Base-by-base conservation (phyloP, 1,140 invertebrate species). In the Trichonephila inaurata region DNA sequence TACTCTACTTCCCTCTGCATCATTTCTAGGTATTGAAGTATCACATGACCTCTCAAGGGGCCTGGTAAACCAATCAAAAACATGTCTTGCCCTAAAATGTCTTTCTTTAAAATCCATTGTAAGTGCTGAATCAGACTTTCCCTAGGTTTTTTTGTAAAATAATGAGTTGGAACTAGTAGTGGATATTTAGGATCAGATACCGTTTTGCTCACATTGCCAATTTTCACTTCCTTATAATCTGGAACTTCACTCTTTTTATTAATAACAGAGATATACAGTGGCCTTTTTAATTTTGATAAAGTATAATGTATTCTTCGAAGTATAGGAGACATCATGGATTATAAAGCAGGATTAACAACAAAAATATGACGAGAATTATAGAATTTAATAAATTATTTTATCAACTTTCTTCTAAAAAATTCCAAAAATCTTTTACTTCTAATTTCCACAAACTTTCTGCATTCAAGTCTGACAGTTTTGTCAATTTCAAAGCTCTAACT, bases 1-100 rank as follows among this genome's bases (percentile, higher is more conserved):
- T 99, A 99, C 95, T 99, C 99, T 61, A 98, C 96, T 96, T 99
- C 99, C 89, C 98, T 96, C 91, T 98, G 97, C 0, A 98, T 98
- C 44, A 99, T 95, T 96, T 99, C 98, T 94, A 96, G 94, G 95
- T 98, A 99, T 95, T 98, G 97, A 95, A 99, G 96, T 8, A 98
- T 98, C 82, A 99, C 95, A 95, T 97, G 96, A 64, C 98, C 96
- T 95, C 98, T 97, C 91, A 97, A 96, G 1, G 97, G 97, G 0
- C 99, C 99, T 88, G 99, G 99, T 61, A 97, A 97, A 5, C 99
- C 99, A 94, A 99, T 97, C 21, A 99, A 96, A 96, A 99, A 99
- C 95, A 99, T 98, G 96, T 99, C 99, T 96, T 99, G 99, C 1
- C 97, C 97, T 2, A 99, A 96, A 33, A 97, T 95, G 96, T 99